A percentile compares a stretch with the other conserved stretches of the same genome.
Conservation (phyloP, 1,140 invertebrate species). For the Drosophila ercepeae region DNA sequence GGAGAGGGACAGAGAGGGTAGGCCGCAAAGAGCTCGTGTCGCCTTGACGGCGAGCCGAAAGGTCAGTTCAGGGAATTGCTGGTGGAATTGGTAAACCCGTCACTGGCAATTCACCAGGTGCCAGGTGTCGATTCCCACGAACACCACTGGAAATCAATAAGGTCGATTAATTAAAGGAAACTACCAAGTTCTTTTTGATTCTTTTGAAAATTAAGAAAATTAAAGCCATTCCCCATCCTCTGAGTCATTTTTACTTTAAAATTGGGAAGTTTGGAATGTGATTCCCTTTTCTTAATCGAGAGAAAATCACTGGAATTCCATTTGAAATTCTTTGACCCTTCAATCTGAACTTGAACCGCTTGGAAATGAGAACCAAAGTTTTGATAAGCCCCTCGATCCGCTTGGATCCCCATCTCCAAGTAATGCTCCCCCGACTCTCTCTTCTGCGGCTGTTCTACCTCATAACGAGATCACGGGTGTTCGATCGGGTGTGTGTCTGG, state of each 20-base stretch:
- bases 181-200: no score
- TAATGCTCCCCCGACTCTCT: constrained; percentile 12
- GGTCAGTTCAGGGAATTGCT: constrained; percentile 42
- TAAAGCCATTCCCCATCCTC: neutral
- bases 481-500: neutral
- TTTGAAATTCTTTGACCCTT: constrained; percentile 14
- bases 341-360: constrained; percentile 51
- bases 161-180: neutral
- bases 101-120: constrained; percentile 3
- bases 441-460: constrained; percentile 7
- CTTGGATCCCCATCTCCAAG: no score
- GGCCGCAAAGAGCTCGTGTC: constrained; percentile 33
- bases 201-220: no score
- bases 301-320: constrained; percentile 9
- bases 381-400: constrained; percentile 31
- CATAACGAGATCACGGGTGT: constrained; percentile 28
- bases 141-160: neutral
- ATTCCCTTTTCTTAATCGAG: constrained; percentile 4
- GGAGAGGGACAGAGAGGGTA: constrained; percentile 8
- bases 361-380: constrained; percentile 1
- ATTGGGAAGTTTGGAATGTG: no score
- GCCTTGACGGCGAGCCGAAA: constrained; percentile 44
- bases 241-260: neutral
- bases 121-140: neutral
- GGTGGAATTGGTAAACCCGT: constrained; percentile 8